Evolutionary conservation across 2,113 vertebrate genomes (phyloP), one percentile per base, ranked within the genome.

Genomic region (Colius striatus): DNA sequence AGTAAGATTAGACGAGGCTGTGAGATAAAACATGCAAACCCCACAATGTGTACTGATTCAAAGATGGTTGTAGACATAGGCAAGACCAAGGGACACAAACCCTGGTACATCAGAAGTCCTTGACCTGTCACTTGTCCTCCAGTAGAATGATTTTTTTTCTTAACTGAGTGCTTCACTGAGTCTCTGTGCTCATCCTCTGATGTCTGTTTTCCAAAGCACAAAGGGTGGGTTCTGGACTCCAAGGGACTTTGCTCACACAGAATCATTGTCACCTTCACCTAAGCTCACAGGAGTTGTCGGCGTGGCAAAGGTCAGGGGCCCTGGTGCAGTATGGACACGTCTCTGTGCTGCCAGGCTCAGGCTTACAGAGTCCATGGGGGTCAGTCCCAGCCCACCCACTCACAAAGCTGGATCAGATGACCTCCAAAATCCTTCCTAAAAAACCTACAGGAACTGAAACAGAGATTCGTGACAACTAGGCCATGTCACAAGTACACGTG

Each of bases 221-320:
- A 50, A 41, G 9, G 0, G 0, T 6, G 30, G n/a, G 16, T 0
- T 0, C n/a, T 63, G 90, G 23, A n/a, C 29, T 68, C 18, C 0
- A 0, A 29, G 41, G 51, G 36, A 29, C 41, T 48, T 26, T 36
- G 36, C 22, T 54, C 68, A 9, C 36, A 36, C 1, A 0, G 43
- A 84, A 43, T 16, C 25, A 12, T 67, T 18, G n/a, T 11, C 4
- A 1, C 3, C 60, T 50, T 67, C 71, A 65, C 17, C 51, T 13
- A 17, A 57, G 55, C 21, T 66, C 47, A 54, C 3, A 0, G 2
- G 27, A 55, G 71, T 10, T 16, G 13, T 19, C 13, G 11, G 1
- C 3, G 15, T 15, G 41, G 60, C 38, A 65, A 41, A 74, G 8
- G 23, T 11, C 47, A 32, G 60, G 45, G 54, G n/a, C 58, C 30